Base-by-base conservation (phyloP, 37 sponge, comb jelly and placozoan genomes). In the Theonella swinhoei region DNA sequence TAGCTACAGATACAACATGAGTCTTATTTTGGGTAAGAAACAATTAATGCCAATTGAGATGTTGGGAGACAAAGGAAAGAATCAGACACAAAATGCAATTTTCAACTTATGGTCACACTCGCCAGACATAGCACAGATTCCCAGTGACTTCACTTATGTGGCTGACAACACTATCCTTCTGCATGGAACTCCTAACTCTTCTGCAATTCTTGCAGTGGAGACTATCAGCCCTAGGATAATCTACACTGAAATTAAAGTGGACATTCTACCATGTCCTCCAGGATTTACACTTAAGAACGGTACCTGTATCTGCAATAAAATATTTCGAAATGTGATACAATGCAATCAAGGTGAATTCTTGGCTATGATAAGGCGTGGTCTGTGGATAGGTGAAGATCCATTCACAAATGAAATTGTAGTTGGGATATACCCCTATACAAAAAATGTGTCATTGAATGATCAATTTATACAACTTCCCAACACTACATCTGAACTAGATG, bases 221-320 rank as follows among this genome's bases (percentile, higher is more conserved):
- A 80, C 87, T 43, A 40, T 62, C 34, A 76, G 82, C 38, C 81
- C 87, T 69, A 36, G 81, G 47, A 82, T 87, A 20, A 40, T 87
- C 2, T 87, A 72, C 75, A 47, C 83, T 61, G 66, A 91, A 72
- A 39, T 91, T 11, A 31, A 25, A 0, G 72, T 91, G 30, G 35
- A 70, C 26, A 29, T 91, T 7, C 35, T 20, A 20, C 75, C 39
- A 22, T 91, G 91, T 64, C 91, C 91, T 37, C 87, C 91, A 20
- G 91, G 91, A 22, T 43, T 87, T 63, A 62, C 73, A 31, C 0
- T 24, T 59, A 24, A 0, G 25, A 72, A 5, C 2, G 4, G 14
- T 39, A 26, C 11, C 20, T 83, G 84, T 42, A 8, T 34, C 19
- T 83, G 84, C 40, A 42, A 54, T 1, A 25, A n/a, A 2, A 35